Base-by-base conservation (phyloP, 2,888 invertebrate genomes). In the Zootermopsis nevadensis region DNA sequence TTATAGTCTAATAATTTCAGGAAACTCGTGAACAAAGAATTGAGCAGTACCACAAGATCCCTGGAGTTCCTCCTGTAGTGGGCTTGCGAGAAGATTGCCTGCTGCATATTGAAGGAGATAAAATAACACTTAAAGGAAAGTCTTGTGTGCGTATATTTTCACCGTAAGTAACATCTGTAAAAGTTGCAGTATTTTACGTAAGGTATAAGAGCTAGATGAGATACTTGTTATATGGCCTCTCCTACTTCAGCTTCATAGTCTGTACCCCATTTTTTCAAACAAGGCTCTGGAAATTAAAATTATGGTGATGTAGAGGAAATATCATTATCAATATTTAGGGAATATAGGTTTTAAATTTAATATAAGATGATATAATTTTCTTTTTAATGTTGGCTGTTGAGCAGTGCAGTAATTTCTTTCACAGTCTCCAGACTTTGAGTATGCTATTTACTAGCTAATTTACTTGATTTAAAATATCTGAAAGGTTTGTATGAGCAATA, bases 21-120 rank as follows among this genome's bases (percentile, higher is more conserved):
- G 96, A 96, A 89, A 95, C 96, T 4, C 38, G 96, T 86, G 95
- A 95, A 87, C 92, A 94, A 87, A 91, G 96, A 86, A 94, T 96
- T 84, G 86, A 87, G 53, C 94, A 96, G 88, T 96, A 93, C 88
- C 90, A 94, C 85, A 91, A 93, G 86, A 91, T 93, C 88, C 89
- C 92, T 55, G 89, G 91, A 85, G 90, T 91, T 15, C 91, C 91
- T 3, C 90, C 92, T 82, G 95, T 96, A 22, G 88, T 96, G 81
- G 96, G 94, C 0, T 89, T 96, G 79, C 91, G 93, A 86, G 96
- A 96, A 0, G 91, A 92, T 0, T 91, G 92, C 76, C 92, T 93
- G 81, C 88, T 96, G 69, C 89, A 91, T 85, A 91, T 96, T 38
- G 89, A 93, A 86, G 93, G 93, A 24, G 88, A 93, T 85, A 89